These are phyloP conservation scores for Pachycephus smyrnensis DNA, from an alignment of 2,888 invertebrate genomes.

Conservation along the genomic window DNA sequence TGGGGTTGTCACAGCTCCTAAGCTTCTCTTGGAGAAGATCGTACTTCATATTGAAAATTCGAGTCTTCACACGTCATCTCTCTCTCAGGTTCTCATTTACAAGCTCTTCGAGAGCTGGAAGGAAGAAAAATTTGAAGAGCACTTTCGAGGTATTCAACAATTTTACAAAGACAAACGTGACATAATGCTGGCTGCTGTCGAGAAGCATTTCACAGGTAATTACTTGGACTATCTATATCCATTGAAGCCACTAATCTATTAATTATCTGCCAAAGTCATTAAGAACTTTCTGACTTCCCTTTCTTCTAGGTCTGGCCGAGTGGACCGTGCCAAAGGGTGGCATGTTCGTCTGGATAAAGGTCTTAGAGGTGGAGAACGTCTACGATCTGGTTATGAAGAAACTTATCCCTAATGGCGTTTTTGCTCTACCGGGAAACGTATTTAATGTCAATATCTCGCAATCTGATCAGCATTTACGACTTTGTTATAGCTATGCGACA, in stretches of 20 bases:
- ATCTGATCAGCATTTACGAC: conserved; percentile 75
- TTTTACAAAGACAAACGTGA: conserved; percentile 76
- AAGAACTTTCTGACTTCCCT: neutral
- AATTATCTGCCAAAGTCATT: neutral
- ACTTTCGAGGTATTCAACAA: conserved; percentile 71
- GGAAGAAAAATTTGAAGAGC: conserved; percentile 70
- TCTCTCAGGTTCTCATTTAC: conserved; percentile 74
- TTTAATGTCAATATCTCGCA: conserved; percentile 73
- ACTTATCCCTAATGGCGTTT: conserved; percentile 75
- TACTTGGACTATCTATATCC: neutral
- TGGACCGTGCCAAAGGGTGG: conserved; percentile 80
- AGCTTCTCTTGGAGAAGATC: conserved; percentile 72
- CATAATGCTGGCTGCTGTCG: conserved; percentile 71
- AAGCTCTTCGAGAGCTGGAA: conserved; percentile 72
- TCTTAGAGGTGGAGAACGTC: conserved; percentile 75
- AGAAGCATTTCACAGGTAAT: conserved; percentile 72
- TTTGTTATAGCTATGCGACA: conserved; percentile 78
- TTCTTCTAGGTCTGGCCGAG: conserved; percentile 71
- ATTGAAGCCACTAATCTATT: neutral
- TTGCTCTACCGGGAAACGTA: conserved; percentile 79
- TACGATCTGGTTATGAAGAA: conserved; percentile 76
- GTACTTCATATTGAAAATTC: conserved; percentile 77
- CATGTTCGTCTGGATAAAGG: conserved; percentile 82
- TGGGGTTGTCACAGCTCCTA: conserved; percentile 80
- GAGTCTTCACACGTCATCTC: conserved; percentile 72